Conservation (phyloP, 2,888 invertebrate genomes). For the Caenorhabditis wallacei region DNA sequence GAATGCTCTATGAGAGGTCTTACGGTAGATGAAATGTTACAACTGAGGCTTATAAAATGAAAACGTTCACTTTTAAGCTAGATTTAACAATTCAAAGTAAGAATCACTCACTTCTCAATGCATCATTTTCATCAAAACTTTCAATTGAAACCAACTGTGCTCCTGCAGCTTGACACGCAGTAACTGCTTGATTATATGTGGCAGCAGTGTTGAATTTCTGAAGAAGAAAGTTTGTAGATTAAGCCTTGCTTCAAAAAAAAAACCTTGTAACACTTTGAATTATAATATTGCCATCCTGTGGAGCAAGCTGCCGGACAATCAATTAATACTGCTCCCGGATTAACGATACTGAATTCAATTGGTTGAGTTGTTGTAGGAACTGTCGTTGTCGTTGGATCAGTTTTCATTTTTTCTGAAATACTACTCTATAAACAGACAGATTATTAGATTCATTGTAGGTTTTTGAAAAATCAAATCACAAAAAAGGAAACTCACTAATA, state of each 20-base stretch:
- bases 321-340: conserved; percentile 28
- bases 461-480: too few relatives aligned
- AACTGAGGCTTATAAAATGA: too few relatives aligned
- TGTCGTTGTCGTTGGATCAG: conserved; percentile 11
- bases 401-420: conserved; percentile 37
- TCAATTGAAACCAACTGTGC: conserved; percentile 25
- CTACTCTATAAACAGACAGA: too few relatives aligned
- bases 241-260: background rate
- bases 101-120: conserved; percentile 27
- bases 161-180: conserved; percentile 7
- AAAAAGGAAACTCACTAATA: conserved; percentile 41
- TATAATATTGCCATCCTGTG: conserved; percentile 43
- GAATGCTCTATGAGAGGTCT: too few relatives aligned
- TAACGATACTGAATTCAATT: background rate
- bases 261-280: conserved; percentile 48
- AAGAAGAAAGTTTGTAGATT: too few relatives aligned
- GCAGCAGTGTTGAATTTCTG: conserved; percentile 21
- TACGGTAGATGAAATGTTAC: too few relatives aligned
- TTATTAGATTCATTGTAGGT: too few relatives aligned
- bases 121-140: conserved; percentile 28
- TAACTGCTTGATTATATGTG: conserved; percentile 9
- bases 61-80: background rate
- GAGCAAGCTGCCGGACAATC: conserved; percentile 38
- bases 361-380: background rate
- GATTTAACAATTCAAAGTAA: background rate